Percentiles rank a stretch among this genome's conserved stretches.
phyloP scores from a whole-genome alignment of 2,888 invertebrate genomes.

The Eupithecia dodoneata region DNA sequence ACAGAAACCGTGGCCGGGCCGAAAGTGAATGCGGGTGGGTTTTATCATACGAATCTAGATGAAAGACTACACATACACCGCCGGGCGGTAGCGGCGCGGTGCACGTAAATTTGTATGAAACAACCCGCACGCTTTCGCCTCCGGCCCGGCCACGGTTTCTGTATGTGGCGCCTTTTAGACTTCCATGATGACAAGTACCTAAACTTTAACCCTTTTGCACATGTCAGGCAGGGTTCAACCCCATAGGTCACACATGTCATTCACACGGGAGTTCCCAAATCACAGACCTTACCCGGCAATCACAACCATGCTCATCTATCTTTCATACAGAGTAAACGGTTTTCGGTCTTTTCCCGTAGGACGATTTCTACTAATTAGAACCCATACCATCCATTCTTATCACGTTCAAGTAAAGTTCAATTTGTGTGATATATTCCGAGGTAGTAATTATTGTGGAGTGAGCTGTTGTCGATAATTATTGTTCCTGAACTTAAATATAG shows the following conservation, averaged over 20 bases:
- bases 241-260: slow-evolving; percentile 42
- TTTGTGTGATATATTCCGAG: slow-evolving; percentile 37
- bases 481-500: slow-evolving; percentile 60
- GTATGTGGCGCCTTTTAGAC: not conserved
- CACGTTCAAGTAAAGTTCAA: slow-evolving; percentile 43
- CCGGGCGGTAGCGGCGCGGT: no score
- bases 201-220: slow-evolving; percentile 12
- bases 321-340: slow-evolving; percentile 78
- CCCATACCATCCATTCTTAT: slow-evolving; percentile 47
- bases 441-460: slow-evolving; percentile 74
- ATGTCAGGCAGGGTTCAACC: slow-evolving; percentile 10
- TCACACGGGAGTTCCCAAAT: slow-evolving; percentile 66
- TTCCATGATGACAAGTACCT: not conserved
- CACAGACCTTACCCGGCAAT: slow-evolving; percentile 71
- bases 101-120: no score
- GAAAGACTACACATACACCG: no score
- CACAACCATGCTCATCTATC: slow-evolving; percentile 75
- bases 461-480: slow-evolving; percentile 77
- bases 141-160: no score
- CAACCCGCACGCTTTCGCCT: no score
- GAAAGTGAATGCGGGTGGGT: no score
- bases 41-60: no score
- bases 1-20: no score
- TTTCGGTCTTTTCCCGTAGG: slow-evolving; percentile 75
- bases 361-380: slow-evolving; percentile 67